phyloP scores from a whole-genome alignment of 2,888 invertebrate species.

The Vanessa cardui region DNA sequence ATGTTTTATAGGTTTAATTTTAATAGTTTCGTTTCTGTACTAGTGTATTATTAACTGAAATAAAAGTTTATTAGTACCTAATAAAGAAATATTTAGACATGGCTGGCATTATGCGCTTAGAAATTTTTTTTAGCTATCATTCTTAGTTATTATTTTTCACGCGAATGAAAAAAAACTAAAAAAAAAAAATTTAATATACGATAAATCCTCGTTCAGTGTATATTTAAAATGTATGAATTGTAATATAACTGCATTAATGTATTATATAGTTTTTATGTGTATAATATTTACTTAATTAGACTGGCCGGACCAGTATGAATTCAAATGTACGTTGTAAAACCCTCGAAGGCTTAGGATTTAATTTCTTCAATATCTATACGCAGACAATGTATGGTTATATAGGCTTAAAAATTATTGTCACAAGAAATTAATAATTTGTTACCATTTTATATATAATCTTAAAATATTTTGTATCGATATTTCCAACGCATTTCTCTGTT shows the following conservation, averaged over 20 bases:
- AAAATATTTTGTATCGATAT: constrained; percentile 6
- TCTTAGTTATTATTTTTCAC: constrained; percentile 48
- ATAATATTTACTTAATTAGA: constrained; percentile 47
- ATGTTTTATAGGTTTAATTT: constrained; percentile 4
- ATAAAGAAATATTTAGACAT: constrained; percentile 4
- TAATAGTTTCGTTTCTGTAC: constrained; percentile 1
- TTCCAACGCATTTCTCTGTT: not conserved
- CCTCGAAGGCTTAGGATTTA: constrained; percentile 26
- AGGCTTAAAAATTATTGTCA: not conserved
- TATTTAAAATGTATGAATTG: constrained; percentile 47
- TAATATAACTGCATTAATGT: constrained; percentile 62
- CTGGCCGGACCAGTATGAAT: constrained; percentile 64
- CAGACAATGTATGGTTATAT: constrained; percentile 13
- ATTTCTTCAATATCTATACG: constrained; percentile 6
- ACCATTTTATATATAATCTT: constrained; percentile 10
- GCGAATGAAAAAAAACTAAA: constrained; percentile 38
- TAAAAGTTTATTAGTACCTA: not conserved
- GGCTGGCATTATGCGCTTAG: constrained; percentile 45
- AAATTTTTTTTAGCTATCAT: constrained; percentile 46
- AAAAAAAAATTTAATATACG: constrained; percentile 33
- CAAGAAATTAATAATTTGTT: constrained; percentile 5
- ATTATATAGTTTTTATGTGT: constrained; percentile 69
- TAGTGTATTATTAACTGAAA: not conserved
- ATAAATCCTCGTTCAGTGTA: constrained; percentile 44
- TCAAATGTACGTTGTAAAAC: constrained; percentile 25